A percentile compares a stretch with the other conserved stretches of the same genome.
Conservation (phyloP, 23 tunicate genomes). For the Ciona savignyi region DNA sequence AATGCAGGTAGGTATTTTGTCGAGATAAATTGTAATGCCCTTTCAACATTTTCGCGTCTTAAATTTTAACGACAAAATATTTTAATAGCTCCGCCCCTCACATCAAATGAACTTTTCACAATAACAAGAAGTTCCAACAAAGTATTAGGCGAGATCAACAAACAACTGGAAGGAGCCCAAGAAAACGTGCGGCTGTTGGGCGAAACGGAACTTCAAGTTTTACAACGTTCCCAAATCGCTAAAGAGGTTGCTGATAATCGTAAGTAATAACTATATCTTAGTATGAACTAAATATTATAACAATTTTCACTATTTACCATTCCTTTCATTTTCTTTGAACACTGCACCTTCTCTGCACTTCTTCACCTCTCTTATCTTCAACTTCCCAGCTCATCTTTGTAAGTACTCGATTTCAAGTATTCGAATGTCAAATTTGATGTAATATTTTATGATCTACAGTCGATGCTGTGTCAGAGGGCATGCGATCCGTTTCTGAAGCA, state of each 20-base stretch:
- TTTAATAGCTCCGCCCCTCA: conserved; percentile 3
- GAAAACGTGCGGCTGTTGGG: conserved; percentile 1
- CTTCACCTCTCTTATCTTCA: conserved; percentile 42
- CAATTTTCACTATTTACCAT: conserved; percentile 5
- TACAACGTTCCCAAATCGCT: neutral
- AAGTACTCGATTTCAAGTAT: neutral
- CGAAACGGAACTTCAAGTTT: conserved; percentile 7
- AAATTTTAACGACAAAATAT: too few species aligned
- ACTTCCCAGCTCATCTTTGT: neutral
- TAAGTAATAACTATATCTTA: conserved; percentile 24
- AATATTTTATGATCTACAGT: conserved; percentile 17
- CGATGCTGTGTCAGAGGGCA: conserved; percentile 16
- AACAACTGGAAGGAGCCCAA: neutral
- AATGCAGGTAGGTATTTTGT: neutral
- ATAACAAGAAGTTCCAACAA: neutral
- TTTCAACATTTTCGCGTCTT: too few species aligned
- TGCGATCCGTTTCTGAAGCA: conserved; percentile 2
- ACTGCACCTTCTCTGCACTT: neutral
- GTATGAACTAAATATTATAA: neutral
- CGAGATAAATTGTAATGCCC: too few species aligned
- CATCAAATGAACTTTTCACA: neutral
- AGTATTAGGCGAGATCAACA: neutral
- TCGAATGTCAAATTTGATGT: neutral
- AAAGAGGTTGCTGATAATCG: conserved; percentile 25
- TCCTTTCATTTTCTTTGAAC: conserved; percentile 10